phyloP scores from a whole-genome alignment of 23 tunicate species.

The Trididemnum nubilum region DNA sequence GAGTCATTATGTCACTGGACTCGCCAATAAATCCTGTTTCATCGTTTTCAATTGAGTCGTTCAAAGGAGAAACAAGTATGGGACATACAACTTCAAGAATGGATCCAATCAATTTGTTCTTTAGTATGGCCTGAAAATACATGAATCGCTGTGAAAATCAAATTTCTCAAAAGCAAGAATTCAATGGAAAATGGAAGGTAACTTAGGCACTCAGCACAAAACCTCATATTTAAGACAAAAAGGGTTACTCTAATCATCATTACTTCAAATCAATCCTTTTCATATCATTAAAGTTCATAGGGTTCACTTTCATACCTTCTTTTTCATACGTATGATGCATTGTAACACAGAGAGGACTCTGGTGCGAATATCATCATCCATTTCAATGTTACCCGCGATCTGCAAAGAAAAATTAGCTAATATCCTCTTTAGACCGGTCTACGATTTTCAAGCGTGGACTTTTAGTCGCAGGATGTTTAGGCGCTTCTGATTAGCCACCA shows the following conservation, averaged over 20 bases:
- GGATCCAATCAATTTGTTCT: slow-evolving; percentile 46
- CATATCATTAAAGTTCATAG: no score
- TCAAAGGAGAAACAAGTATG: slow-evolving; percentile 48
- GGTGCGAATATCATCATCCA: slow-evolving; percentile 72
- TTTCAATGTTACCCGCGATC: slow-evolving; percentile 55
- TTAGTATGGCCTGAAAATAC: slow-evolving; percentile 72
- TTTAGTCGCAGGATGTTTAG: no score
- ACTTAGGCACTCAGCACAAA: no score
- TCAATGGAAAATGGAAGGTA: no score
- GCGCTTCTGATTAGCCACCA: no score
- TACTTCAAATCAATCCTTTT: no score
- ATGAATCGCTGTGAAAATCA: not conserved
- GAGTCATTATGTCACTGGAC: slow-evolving; percentile 59
- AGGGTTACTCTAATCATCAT: no score
- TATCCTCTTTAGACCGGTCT: no score
- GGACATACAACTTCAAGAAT: slow-evolving; percentile 71
- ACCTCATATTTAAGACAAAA: no score
- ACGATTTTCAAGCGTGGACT: no score
- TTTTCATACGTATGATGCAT: slow-evolving; percentile 65
- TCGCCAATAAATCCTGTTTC: slow-evolving; percentile 69
- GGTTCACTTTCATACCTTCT: no score
- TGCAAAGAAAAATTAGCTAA: slow-evolving; percentile 3
- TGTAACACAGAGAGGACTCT: slow-evolving; percentile 63
- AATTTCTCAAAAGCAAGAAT: no score
- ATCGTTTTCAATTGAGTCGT: slow-evolving; percentile 58